A percentile compares a stretch with the other conserved stretches of the same genome.
Evolutionary conservation across 2,797 vertebrate species (phyloP).

Genomic region (Acropternis orthonyx): DNA sequence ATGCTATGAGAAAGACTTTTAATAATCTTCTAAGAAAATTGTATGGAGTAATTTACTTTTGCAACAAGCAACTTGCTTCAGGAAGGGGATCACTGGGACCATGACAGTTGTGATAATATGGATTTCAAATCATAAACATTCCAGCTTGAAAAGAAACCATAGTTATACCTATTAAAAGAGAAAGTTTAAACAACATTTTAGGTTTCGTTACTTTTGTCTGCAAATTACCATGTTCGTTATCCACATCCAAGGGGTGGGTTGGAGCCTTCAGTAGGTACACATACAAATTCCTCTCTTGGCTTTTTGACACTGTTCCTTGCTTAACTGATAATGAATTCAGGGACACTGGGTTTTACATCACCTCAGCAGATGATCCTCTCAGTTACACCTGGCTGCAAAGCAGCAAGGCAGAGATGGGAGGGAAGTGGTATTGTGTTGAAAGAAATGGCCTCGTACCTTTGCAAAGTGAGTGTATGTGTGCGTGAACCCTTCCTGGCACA

Average conservation of each 20-base stretch:
- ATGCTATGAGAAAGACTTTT: conserved; percentile 33
- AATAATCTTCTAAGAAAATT: background rate
- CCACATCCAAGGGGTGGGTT: background rate
- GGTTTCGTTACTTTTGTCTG: background rate
- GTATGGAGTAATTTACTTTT: background rate
- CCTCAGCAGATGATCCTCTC: background rate
- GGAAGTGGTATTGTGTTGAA: background rate
- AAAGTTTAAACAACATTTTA: background rate
- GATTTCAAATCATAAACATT: background rate
- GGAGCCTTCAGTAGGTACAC: background rate
- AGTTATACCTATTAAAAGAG: background rate
- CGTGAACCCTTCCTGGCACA: background rate
- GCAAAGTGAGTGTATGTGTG: background rate
- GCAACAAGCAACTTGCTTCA: background rate
- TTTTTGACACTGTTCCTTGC: background rate
- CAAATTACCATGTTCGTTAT: background rate
- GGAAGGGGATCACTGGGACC: background rate
- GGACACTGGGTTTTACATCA: background rate
- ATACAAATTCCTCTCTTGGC: background rate
- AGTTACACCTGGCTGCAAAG: background rate
- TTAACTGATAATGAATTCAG: background rate
- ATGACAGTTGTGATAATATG: background rate
- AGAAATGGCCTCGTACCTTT: background rate
- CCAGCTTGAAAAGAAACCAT: background rate
- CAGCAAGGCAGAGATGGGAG: background rate